These are phyloP conservation scores for Bothrops jararaca DNA, from an alignment of 2,113 vertebrate genomes.

Conservation along the genomic window DNA sequence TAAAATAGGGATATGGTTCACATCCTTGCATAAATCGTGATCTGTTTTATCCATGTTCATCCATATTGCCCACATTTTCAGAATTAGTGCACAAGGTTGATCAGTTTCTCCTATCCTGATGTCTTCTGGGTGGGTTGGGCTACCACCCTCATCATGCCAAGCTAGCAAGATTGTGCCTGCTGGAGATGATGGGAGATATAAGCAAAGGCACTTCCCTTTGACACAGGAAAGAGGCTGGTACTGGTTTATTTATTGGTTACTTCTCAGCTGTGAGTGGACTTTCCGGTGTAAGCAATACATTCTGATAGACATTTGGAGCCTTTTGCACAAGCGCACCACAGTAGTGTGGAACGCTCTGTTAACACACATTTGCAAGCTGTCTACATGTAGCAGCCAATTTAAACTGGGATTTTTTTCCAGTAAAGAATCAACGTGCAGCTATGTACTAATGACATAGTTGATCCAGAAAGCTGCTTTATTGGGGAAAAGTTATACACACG, in stretches of 20 bases:
- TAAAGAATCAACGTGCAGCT: not conserved
- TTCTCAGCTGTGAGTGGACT: not conserved
- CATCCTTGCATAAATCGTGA: not conserved
- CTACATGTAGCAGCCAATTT: not conserved
- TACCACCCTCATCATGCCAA: not conserved
- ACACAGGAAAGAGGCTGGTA: not conserved
- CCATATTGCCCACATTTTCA: not conserved
- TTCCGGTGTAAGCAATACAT: not conserved
- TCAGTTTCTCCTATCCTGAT: not conserved
- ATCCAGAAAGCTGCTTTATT: not conserved
- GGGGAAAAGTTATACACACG: not conserved
- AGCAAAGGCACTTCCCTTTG: not conserved
- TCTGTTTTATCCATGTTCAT: not conserved
- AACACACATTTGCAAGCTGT: not conserved
- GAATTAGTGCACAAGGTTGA: not conserved
- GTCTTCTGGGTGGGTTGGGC: not conserved
- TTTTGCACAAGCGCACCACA: not conserved
- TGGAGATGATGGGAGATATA: not conserved
- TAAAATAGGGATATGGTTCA: not conserved
- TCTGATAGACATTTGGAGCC: not conserved
- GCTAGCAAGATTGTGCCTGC: not conserved
- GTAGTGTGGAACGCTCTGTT: not conserved
- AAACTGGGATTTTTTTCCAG: not conserved
- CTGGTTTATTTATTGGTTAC: not conserved
- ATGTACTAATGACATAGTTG: not conserved